These are phyloP conservation scores for Drosophila santomea DNA, from an alignment of 1,140 invertebrate genomes.

Conservation along the genomic window DNA sequence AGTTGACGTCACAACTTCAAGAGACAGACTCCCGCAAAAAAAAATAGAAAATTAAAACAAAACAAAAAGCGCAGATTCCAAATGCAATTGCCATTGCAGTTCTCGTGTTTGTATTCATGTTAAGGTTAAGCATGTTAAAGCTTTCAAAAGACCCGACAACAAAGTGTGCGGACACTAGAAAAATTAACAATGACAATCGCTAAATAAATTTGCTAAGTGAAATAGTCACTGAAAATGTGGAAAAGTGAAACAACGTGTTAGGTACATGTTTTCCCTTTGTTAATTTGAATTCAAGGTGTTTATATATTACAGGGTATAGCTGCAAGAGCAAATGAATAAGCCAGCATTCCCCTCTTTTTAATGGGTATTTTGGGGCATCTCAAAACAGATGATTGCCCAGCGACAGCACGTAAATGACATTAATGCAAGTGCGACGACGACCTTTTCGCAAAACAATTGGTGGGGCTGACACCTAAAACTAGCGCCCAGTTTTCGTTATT, in stretches of 20 bases:
- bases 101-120: constrained; percentile 63
- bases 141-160: constrained; percentile 55
- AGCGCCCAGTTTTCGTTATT: not conserved
- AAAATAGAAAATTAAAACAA: too few relatives aligned
- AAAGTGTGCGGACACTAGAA: constrained; percentile 24
- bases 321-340: not conserved
- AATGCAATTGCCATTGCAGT: constrained; percentile 39
- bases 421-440: constrained; percentile 23
- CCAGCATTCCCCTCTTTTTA: not conserved
- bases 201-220: constrained; percentile 19
- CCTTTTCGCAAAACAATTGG: constrained; percentile 47
- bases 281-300: not conserved
- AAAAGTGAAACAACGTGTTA: constrained; percentile 4
- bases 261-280: not conserved
- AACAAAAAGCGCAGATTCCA: constrained; percentile 11
- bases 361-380: constrained; percentile 1
- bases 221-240: constrained; percentile 10
- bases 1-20: constrained; percentile 27
- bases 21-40: constrained; percentile 14
- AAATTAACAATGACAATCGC: constrained; percentile 19
- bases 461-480: constrained; percentile 36
- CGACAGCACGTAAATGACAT: constrained; percentile 35
- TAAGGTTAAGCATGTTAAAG: constrained; percentile 72
- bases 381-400: not conserved
- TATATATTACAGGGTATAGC: not conserved